These are phyloP conservation scores for Potorous gilbertii DNA, from an alignment of 2,797 vertebrate species.

Conservation along the genomic window DNA sequence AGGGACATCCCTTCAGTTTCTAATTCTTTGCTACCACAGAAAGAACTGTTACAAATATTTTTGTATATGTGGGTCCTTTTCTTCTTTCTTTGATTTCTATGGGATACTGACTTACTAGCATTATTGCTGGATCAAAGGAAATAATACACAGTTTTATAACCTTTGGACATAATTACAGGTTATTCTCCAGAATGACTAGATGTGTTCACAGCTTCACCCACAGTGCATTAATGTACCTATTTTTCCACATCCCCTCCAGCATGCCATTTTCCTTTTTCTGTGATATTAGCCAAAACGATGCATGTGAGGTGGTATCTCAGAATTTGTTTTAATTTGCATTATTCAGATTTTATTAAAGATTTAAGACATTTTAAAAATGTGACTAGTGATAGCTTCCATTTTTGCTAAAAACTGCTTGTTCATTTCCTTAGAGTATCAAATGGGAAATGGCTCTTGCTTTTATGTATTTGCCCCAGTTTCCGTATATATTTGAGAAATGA, in stretches of 20 bases:
- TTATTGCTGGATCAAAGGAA: background rate
- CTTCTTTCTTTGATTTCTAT: background rate
- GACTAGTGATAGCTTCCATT: background rate
- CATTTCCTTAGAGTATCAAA: background rate
- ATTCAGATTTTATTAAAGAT: background rate
- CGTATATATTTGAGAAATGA: background rate
- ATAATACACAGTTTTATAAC: background rate
- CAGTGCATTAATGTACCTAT: background rate
- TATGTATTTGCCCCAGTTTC: background rate
- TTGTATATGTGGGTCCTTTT: background rate
- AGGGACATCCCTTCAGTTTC: background rate
- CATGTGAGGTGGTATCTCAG: background rate
- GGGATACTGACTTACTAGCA: background rate
- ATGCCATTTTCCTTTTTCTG: background rate
- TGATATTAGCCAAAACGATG: background rate
- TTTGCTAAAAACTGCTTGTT: background rate
- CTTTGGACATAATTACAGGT: background rate
- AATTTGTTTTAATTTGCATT: background rate
- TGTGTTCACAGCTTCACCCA: background rate
- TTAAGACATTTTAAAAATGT: background rate
- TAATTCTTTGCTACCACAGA: background rate
- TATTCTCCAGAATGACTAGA: background rate
- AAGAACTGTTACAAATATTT: background rate
- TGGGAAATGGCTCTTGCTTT: background rate
- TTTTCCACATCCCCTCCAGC: background rate